Evolutionary conservation across 2,113 vertebrate genomes (phyloP).

Genomic region (Anser cygnoides): DNA sequence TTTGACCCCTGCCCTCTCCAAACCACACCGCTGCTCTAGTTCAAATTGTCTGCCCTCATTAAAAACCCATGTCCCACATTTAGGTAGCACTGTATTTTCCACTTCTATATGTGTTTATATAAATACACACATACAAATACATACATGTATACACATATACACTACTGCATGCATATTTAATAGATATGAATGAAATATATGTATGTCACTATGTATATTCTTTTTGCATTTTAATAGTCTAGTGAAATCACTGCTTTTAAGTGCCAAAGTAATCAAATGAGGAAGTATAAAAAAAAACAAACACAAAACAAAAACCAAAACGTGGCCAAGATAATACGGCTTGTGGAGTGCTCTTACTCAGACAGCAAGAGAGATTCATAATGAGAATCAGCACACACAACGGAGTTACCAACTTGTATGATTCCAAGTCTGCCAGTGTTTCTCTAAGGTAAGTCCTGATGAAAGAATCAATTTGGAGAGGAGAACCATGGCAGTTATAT

Average conservation of each 20-base stretch:
- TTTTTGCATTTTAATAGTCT: background rate
- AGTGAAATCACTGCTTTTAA: background rate
- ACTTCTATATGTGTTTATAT: background rate
- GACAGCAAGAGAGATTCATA: background rate
- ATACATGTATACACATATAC: background rate
- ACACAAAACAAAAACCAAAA: background rate
- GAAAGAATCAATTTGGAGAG: background rate
- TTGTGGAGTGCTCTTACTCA: background rate
- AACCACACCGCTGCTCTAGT: background rate
- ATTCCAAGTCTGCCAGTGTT: background rate
- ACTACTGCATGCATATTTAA: background rate
- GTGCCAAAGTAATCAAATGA: background rate
- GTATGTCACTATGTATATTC: background rate
- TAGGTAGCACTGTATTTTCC: background rate
- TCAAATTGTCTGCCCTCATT: background rate
- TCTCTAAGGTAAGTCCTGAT: background rate
- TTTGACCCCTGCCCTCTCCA: background rate
- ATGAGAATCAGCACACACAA: background rate
- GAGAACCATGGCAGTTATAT: background rate
- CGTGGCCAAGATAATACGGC: accelerated
- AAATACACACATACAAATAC: accelerated
- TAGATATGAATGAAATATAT: background rate
- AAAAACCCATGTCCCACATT: background rate
- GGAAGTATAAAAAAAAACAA: background rate
- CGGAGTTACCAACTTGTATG: background rate